A percentile compares a stretch with the other conserved stretches of the same genome.
Conservation (phyloP, 2,113 vertebrate genomes). For the Campylorhamphus procurvoides region DNA sequence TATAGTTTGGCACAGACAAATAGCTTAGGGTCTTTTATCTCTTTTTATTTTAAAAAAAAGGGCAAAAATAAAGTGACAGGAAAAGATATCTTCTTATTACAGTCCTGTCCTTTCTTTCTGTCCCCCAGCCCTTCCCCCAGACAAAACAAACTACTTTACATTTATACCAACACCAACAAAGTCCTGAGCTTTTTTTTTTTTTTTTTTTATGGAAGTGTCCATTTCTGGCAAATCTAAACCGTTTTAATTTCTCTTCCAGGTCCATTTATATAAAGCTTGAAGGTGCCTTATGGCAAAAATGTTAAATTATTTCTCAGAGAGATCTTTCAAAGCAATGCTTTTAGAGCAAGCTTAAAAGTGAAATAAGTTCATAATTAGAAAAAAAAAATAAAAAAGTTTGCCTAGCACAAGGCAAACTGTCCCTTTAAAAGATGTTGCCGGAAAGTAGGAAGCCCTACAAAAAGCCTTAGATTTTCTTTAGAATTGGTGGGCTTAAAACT, state of each 20-base stretch:
- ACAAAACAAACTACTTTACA: neutral
- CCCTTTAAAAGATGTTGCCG: neutral
- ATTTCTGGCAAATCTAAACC: constrained; percentile 54
- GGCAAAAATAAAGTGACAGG: neutral
- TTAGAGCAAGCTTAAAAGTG: constrained; percentile 9
- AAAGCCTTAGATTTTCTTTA: neutral
- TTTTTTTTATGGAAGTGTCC: constrained; percentile 20
- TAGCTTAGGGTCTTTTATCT: neutral
- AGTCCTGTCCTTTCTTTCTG: neutral
- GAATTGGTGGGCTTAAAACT: neutral
- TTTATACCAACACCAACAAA: neutral
- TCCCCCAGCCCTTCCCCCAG: neutral
- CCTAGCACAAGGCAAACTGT: neutral
- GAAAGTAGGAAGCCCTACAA: neutral
- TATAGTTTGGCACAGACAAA: constrained; percentile 20
- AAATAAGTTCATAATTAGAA: constrained; percentile 33
- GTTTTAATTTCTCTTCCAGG: constrained; percentile 56
- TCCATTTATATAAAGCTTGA: constrained; percentile 57
- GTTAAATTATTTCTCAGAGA: constrained; percentile 63
- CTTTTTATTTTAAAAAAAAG: neutral
- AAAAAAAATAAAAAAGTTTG: neutral
- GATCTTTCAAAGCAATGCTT: constrained; percentile 16
- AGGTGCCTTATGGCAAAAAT: constrained; percentile 62
- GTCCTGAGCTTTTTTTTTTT: neutral
- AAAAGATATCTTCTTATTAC: constrained; percentile 9